Evolutionary conservation across 2,113 vertebrate genomes (phyloP), one percentile per base, ranked within the genome.

Genomic region (Colaptes auratus): DNA sequence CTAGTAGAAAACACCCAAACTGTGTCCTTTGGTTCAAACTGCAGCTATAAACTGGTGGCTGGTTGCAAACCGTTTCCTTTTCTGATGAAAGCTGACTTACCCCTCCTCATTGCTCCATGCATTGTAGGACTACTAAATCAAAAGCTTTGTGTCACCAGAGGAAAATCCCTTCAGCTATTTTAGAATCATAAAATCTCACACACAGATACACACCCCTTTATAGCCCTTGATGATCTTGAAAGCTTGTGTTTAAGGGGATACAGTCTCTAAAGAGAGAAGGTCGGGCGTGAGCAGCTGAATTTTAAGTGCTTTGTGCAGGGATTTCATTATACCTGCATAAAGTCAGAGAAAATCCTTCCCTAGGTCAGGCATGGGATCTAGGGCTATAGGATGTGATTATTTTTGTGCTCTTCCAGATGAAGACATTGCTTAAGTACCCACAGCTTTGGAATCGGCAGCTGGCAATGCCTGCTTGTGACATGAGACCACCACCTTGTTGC

Each of bases 311-410:
- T 95, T 90, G 82, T 81, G 58, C 61, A 74, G 65, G 42, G 82
- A 71, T 93, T 91, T 96, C 69, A 88, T 94, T 91, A 92, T 91
- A 66, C 25, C 10, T 2, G 8, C 42, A 69, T 70, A 89, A 85
- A 94, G 20, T n/a, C 58, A 77, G n/a, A 74, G 71, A 76, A 88
- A 84, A 77, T 64, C 31, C 42, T 82, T 71, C 73, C 1, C 4
- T 72, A 67, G 95, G 82, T 93, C 91, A 91, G 35, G 5, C 42
- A n/a, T 35, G 59, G 86, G 69, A 88, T 89, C 72, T 69, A 46
- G 53, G 63, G 18, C 63, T 96, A 64, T 27, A 75, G 30, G 36
- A 75, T 65, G 44, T 83, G 89, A 48, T 80, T 95, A 27, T 39
- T 78, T 81, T 78, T 59, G 14, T 83, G 9, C 25, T 73, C 33